phyloP scores from a whole-genome alignment of 2,797 vertebrate genomes.

The Smutsia gigantea region DNA sequence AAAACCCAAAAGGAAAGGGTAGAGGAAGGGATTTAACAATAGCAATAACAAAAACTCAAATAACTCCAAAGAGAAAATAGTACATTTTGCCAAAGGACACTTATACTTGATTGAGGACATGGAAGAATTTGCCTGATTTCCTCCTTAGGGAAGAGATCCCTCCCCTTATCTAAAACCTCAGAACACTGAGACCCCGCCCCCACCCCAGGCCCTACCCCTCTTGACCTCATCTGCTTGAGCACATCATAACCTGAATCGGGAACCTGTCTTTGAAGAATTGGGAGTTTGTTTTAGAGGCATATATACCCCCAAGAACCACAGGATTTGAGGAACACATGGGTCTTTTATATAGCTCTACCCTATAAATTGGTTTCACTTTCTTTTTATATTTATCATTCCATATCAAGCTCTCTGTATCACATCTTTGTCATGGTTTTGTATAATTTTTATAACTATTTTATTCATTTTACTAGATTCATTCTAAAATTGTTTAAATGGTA shows the following conservation, averaged over 20 bases:
- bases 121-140: background rate
- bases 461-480: slow-evolving; percentile 79
- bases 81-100: slow-evolving; percentile 38
- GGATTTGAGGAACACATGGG: background rate
- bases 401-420: slow-evolving; percentile 80
- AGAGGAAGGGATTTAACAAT: background rate
- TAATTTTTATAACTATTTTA: slow-evolving; percentile 80
- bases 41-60: background rate
- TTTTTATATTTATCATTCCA: slow-evolving; percentile 82
- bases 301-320: background rate
- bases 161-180: background rate
- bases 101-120: background rate
- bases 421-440: slow-evolving; percentile 74
- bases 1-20: background rate
- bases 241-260: background rate
- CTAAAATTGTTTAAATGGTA: slow-evolving; percentile 75
- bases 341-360: background rate
- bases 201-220: background rate
- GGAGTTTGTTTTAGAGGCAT: slow-evolving; percentile 22
- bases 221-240: background rate
- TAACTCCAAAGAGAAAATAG: background rate
- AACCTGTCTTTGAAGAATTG: background rate
- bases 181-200: background rate
- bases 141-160: background rate
- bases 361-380: slow-evolving; percentile 56